Conservation (phyloP, 2,113 vertebrate species). For the Upupa epops region DNA sequence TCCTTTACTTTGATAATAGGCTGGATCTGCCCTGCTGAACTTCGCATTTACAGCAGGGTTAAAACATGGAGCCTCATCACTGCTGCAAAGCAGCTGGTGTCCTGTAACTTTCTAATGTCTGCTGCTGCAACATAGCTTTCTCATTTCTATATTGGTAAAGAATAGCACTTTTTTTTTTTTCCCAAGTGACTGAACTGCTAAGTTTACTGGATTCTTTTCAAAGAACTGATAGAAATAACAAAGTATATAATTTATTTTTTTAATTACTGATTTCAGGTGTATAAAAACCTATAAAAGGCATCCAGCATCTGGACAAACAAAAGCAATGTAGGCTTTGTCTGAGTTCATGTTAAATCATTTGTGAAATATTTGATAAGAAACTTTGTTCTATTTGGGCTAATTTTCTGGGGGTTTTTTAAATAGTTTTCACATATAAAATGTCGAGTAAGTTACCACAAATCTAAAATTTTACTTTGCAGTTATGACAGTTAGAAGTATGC, state of each 20-base stretch:
- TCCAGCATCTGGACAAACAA: neutral
- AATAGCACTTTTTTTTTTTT: neutral
- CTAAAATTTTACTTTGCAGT: neutral
- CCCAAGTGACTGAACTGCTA: neutral
- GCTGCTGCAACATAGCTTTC: neutral
- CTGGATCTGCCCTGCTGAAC: neutral
- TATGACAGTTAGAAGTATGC: neutral
- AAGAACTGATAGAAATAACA: neutral
- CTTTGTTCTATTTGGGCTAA: neutral
- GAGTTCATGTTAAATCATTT: neutral
- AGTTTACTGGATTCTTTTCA: neutral
- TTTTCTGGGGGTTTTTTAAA: neutral
- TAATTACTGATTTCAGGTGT: neutral
- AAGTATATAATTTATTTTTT: neutral
- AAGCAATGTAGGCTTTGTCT: neutral
- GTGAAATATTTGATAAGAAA: neutral
- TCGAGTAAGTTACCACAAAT: neutral
- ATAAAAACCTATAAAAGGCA: neutral
- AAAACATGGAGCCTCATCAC: neutral
- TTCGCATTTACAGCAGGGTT: neutral
- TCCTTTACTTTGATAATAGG: neutral
- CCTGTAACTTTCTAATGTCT: neutral
- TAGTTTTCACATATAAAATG: neutral
- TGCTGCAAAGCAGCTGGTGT: neutral
- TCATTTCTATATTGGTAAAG: neutral